Conservation (phyloP, 2,113 vertebrate genomes). For the Scartelaos histophorus region DNA sequence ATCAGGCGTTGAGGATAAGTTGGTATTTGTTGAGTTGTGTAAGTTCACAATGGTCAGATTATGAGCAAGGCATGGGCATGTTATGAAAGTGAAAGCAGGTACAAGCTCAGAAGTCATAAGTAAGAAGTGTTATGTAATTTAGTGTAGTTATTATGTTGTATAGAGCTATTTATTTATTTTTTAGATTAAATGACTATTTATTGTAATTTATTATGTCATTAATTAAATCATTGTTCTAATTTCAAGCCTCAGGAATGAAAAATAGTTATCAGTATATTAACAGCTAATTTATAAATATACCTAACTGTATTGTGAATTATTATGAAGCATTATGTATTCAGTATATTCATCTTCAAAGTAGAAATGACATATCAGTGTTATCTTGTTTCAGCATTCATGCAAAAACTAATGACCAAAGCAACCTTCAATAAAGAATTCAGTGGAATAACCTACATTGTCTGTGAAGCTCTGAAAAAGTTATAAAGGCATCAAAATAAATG, state of each 20-base stretch:
- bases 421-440: background rate
- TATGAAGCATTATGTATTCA: background rate
- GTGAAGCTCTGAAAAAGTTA: too few species aligned
- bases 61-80: background rate
- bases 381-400: background rate
- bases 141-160: constrained; percentile 13
- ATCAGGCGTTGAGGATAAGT: constrained; percentile 23
- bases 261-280: background rate
- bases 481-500: too few species aligned
- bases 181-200: constrained; percentile 49
- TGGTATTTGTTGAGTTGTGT: constrained; percentile 25
- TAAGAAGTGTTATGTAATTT: constrained; percentile 6
- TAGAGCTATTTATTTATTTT: constrained; percentile 42
- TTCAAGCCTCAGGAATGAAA: background rate
- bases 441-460: background rate
- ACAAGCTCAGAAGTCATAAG: constrained; percentile 10
- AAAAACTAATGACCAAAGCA: background rate
- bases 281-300: background rate
- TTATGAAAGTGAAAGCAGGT: constrained; percentile 23
- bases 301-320: background rate
- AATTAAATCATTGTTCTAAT: background rate
- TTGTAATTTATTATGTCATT: constrained; percentile 24
- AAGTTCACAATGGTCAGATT: constrained; percentile 14
- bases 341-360: background rate
- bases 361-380: background rate